Conservation (phyloP, 1,140 invertebrate genomes). For the Macrosteles quadrilineatus region DNA sequence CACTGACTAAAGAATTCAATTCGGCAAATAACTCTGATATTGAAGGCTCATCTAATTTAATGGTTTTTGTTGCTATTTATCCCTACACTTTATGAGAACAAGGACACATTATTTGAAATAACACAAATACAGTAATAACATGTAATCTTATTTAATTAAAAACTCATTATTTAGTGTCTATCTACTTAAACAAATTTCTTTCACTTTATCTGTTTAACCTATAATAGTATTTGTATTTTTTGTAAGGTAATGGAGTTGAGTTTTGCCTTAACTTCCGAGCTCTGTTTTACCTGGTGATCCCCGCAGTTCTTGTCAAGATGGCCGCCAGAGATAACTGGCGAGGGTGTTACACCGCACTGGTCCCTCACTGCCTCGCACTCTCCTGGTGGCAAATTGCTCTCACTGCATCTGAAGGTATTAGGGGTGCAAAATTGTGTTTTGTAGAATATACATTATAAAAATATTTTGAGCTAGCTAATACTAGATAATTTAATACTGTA, state of each 20-base stretch:
- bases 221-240: background rate
- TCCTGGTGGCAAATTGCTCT: slow-evolving; percentile 86
- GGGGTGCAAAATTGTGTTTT: too few relatives aligned
- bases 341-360: slow-evolving; percentile 72
- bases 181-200: background rate
- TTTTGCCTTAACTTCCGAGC: slow-evolving; percentile 80
- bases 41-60: too few relatives aligned
- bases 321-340: slow-evolving; percentile 71
- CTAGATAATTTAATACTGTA: background rate
- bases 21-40: too few relatives aligned
- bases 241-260: slow-evolving; percentile 69
- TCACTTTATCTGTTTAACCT: background rate
- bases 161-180: background rate
- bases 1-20: too few relatives aligned
- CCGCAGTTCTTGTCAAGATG: slow-evolving; percentile 70
- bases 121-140: too few relatives aligned
- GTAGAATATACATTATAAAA: too few relatives aligned
- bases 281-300: slow-evolving; percentile 75
- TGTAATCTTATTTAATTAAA: too few relatives aligned
- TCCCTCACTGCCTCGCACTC: slow-evolving; percentile 82
- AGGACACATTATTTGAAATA: too few relatives aligned
- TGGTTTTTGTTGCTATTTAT: too few relatives aligned
- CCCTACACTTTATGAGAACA: too few relatives aligned
- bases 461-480: background rate
- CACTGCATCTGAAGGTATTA: slow-evolving; percentile 68